A percentile compares a stretch with the other conserved stretches of the same genome.
Conservation (phyloP, 2,888 invertebrate genomes). For the Leucophora obtusa region DNA sequence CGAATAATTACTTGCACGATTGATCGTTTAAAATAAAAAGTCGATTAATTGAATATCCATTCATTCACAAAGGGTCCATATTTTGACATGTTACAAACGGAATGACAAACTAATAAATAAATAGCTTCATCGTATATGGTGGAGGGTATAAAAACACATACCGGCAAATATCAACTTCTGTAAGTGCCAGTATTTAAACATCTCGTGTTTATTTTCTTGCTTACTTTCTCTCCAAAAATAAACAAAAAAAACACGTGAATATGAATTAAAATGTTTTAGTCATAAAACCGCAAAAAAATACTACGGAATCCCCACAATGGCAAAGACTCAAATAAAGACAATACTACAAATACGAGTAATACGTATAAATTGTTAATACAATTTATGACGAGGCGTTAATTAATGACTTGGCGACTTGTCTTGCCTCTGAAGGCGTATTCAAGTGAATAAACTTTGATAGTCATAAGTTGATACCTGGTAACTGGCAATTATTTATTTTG, state of each 20-base stretch:
- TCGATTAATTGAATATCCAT: too few relatives aligned
- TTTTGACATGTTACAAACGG: too few relatives aligned
- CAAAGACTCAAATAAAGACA: neutral
- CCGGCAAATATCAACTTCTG: too few relatives aligned
- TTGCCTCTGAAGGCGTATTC: neutral
- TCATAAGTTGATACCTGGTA: too few relatives aligned
- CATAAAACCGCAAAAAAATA: conserved; percentile 29
- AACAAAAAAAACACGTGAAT: neutral
- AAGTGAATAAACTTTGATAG: neutral
- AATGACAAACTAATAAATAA: too few relatives aligned
- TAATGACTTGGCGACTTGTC: conserved; percentile 2
- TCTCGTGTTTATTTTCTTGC: neutral
- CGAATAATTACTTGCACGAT: too few relatives aligned
- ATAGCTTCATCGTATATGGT: too few relatives aligned
- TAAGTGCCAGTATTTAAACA: neutral
- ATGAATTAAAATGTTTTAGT: conserved; percentile 10
- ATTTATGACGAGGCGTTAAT: conserved; percentile 5
- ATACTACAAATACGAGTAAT: neutral
- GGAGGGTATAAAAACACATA: too few relatives aligned
- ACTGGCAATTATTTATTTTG: too few relatives aligned
- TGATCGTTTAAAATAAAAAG: too few relatives aligned
- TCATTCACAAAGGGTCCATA: too few relatives aligned
- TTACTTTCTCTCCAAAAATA: neutral
- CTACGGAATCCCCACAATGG: conserved; percentile 26
- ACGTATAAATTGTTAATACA: neutral